These are phyloP conservation scores for Gastrophryne carolinensis DNA, from an alignment of 2,797 vertebrate species.

Conservation along the genomic window DNA sequence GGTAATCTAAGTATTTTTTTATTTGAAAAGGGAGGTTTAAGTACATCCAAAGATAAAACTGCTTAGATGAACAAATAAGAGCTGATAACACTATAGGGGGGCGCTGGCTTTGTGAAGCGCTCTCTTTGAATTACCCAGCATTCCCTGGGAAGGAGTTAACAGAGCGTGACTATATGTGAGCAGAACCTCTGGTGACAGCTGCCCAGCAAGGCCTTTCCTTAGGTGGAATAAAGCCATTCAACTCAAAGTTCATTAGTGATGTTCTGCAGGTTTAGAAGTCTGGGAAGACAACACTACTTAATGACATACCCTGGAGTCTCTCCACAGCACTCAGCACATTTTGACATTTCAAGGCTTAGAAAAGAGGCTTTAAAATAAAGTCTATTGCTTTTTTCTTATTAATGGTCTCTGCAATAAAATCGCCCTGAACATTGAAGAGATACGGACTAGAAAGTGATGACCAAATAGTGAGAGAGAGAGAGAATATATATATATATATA, in stretches of 20 bases:
- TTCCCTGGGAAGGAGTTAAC: constrained; percentile 39
- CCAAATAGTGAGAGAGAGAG: too few species aligned
- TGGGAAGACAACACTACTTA: constrained; percentile 30
- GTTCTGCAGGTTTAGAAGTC: constrained; percentile 29
- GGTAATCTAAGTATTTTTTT: not conserved
- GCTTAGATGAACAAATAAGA: constrained; percentile 19
- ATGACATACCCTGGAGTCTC: constrained; percentile 20
- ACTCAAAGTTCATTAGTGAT: constrained; percentile 44
- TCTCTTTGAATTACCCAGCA: constrained; percentile 46
- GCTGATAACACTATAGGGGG: constrained; percentile 13
- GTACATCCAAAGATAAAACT: constrained; percentile 1
- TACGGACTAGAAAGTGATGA: too few species aligned
- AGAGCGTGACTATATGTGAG: constrained; percentile 42
- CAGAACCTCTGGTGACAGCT: constrained; percentile 46
- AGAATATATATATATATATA: too few species aligned
- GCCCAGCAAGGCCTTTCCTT: constrained; percentile 46
- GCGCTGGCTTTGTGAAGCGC: not conserved
- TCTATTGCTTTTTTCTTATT: not conserved
- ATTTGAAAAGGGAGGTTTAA: not conserved
- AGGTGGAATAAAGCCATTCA: constrained; percentile 46
- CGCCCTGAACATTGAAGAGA: too few species aligned
- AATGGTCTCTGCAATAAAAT: too few species aligned
- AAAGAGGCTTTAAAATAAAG: not conserved
- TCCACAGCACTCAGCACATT: not conserved
- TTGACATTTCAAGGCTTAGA: constrained; percentile 10